Base-by-base conservation (phyloP, 2,797 vertebrate genomes). In the Anas acuta region DNA sequence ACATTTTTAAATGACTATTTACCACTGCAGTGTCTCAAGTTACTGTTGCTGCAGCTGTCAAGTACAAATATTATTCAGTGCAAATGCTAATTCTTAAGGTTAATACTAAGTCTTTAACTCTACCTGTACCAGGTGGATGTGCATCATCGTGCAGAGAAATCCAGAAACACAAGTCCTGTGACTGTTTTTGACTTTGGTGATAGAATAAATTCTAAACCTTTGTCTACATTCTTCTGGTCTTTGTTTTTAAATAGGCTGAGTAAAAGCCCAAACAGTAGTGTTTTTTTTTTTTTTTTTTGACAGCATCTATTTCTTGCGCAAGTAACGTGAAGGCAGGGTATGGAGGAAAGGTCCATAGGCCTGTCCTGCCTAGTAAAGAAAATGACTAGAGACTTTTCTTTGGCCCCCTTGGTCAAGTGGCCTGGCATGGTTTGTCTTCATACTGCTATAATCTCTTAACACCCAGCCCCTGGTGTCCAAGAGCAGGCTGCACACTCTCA, bases 381-480 rank as follows among this genome's bases (percentile, higher is more conserved):
- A 78, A 57, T 28, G 22, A 19, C 57, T 49, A 20, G 23, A 35
- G 39, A 25, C n/a, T 45, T 9, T 72, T 41, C 45, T 60, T 39
- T 20, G 49, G 35, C 53, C 30, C 6, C 6, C 23, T 28, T 49
- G 20, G 37, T 64, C 33, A 49, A 14, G 22, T 65, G 25, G 7
- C 56, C 17, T 7, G 33, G 7, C 3, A 2, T 47, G 22, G 21
- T 35, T 91, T 82, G 30, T 49, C 28, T 61, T 45, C 32, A 47
- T 35, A 17, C 11, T 45, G 45, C 25, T 83, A 21, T 70, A 51
- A 9, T 43, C 39, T 25, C 17, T 56, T 39, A 61, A 70, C 33
- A 43, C 5, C 6, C 39, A 37, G 4, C 4, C 5, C 11, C 4
- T 56, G 6, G 2, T 6, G 13, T 45, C 41, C n/a, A 22, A 23